Percentiles rank a stretch among this genome's conserved stretches.
Conservation (phyloP, 2,888 invertebrate genomes). For the Arge pagana region DNA sequence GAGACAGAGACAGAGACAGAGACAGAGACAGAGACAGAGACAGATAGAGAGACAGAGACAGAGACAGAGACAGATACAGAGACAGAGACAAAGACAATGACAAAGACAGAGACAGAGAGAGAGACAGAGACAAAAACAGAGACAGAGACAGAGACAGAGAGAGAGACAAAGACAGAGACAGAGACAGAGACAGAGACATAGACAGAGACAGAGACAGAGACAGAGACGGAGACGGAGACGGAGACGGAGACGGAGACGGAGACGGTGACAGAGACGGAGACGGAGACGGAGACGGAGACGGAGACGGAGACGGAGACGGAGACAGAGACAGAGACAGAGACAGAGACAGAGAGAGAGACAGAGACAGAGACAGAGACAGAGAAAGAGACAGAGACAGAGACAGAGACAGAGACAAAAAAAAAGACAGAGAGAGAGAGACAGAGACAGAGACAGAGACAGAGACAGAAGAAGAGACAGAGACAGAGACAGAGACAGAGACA, state of each 20-base stretch:
- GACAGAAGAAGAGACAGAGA: not conserved
- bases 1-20: not conserved
- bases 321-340: no score
- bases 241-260: not conserved
- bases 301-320: no score
- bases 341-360: not conserved
- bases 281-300: not conserved
- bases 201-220: not conserved
- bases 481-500: not conserved
- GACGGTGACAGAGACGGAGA: no score
- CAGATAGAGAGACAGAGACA: no score
- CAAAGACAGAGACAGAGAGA: not conserved
- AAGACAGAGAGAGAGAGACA: no score
- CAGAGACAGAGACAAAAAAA: no score
- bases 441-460: constrained; percentile 16
- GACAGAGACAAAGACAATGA: no score
- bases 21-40: not conserved
- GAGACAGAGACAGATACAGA: no score
- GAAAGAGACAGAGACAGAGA: not conserved
- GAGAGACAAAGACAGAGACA: no score
- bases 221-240: not conserved
- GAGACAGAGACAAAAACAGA: no score
- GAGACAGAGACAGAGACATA: no score
- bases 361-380: not conserved
- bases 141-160: no score